Percentiles rank a stretch among this genome's conserved stretches.
Conservation (phyloP, 2,113 vertebrate genomes). For the Tachuris rubrigastra region DNA sequence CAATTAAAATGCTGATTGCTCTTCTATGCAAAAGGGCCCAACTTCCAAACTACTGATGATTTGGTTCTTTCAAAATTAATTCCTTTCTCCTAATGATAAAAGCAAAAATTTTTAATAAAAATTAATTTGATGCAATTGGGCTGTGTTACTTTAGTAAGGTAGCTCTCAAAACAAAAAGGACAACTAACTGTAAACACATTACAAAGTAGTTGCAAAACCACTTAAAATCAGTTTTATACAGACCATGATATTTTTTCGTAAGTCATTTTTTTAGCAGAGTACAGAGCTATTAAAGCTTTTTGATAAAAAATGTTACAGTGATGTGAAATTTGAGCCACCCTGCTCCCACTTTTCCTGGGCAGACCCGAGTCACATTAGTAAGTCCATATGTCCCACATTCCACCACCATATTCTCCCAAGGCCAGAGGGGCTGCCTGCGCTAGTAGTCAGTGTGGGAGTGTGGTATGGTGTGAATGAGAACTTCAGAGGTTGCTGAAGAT, state of each 20-base stretch:
- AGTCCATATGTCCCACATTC: accelerated
- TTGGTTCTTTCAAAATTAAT: not conserved
- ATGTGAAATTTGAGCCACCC: not conserved
- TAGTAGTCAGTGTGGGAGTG: accelerated
- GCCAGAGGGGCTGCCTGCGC: not conserved
- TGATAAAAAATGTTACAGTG: not conserved
- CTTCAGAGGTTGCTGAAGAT: not conserved
- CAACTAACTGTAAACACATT: not conserved
- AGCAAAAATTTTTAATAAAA: not conserved
- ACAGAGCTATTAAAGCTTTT: not conserved
- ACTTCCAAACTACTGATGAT: not conserved
- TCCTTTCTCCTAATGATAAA: not conserved
- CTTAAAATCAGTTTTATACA: not conserved
- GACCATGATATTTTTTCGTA: not conserved
- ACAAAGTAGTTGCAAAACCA: not conserved
- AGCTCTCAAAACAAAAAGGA: not conserved
- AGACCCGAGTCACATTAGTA: not conserved
- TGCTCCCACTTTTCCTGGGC: not conserved
- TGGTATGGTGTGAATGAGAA: not conserved
- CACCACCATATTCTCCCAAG: not conserved
- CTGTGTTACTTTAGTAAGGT: not conserved
- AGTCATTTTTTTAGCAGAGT: not conserved
- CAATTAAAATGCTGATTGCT: not conserved
- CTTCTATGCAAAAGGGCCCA: not conserved
- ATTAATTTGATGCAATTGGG: not conserved